Evolutionary conservation across 2,797 vertebrate genomes (phyloP).

Genomic region (Pangasius larnaudii): DNA sequence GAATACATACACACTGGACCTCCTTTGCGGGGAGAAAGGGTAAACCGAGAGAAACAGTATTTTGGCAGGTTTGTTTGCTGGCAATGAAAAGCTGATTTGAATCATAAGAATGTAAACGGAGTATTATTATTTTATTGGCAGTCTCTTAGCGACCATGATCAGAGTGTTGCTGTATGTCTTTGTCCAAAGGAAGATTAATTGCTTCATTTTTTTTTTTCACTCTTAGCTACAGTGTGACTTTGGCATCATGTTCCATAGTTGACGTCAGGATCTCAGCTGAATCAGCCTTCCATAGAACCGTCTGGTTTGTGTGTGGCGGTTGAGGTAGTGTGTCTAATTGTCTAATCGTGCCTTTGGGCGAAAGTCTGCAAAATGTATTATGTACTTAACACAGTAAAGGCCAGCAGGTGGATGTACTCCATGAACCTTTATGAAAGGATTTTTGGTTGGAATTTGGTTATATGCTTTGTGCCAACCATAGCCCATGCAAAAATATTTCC

Average conservation of each 20-base stretch:
- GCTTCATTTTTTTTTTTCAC: background rate
- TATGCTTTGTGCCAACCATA: background rate
- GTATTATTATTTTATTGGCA: background rate
- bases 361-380: constrained; percentile 29
- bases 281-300: constrained; percentile 6
- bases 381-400: constrained; percentile 7
- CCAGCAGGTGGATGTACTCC: constrained; percentile 33
- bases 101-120: constrained; percentile 38
- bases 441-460: background rate
- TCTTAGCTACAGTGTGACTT: background rate
- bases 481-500: background rate
- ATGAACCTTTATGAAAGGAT: constrained; percentile 6
- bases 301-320: constrained; percentile 23
- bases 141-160: background rate
- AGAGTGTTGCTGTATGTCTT: constrained; percentile 1
- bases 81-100: constrained; percentile 30
- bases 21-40: background rate
- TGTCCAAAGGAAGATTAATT: background rate
- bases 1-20: background rate
- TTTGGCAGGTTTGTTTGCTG: constrained; percentile 6
- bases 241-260: background rate
- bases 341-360: constrained; percentile 29
- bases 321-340: constrained; percentile 26
- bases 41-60: background rate
- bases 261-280: constrained; percentile 26